A percentile compares a stretch with the other conserved stretches of the same genome.
These are phyloP conservation scores for Gymnopithys bicolor DNA, from an alignment of 2,797 vertebrate species.

Conservation along the genomic window DNA sequence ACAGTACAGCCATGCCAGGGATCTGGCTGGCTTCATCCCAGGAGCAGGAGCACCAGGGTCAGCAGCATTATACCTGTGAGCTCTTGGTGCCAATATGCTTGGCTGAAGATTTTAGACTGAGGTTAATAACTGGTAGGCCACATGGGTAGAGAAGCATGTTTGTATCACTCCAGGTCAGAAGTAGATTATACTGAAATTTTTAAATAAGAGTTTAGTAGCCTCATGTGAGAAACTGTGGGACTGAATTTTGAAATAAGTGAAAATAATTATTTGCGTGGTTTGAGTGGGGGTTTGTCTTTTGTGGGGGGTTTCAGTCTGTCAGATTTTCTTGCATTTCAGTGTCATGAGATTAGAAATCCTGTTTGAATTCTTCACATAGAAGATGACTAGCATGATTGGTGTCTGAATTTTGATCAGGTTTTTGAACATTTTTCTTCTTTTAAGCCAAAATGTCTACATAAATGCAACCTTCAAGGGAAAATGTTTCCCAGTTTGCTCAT, in stretches of 20 bases:
- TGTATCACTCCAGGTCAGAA: not conserved
- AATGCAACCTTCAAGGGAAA: constrained; percentile 1
- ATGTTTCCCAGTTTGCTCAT: not conserved
- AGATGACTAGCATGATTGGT: not conserved
- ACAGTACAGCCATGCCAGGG: constrained; percentile 3
- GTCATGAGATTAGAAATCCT: not conserved
- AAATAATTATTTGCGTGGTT: not conserved
- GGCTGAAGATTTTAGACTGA: not conserved
- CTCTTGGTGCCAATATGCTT: not conserved
- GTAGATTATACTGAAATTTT: not conserved
- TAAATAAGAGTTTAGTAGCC: not conserved
- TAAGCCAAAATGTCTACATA: not conserved
- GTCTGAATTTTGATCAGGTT: constrained; percentile 10
- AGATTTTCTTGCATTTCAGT: not conserved
- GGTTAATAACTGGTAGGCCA: not conserved
- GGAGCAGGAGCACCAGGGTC: not conserved
- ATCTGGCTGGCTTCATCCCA: not conserved
- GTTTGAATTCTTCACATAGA: not conserved
- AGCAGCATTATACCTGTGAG: not conserved
- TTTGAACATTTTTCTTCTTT: constrained; percentile 12
- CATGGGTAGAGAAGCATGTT: not conserved
- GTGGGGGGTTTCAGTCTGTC: not conserved
- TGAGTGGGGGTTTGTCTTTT: not conserved
- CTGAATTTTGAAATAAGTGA: not conserved
- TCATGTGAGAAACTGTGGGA: not conserved